Evolutionary conservation across 2,797 vertebrate genomes (phyloP), one percentile per base, ranked within the genome.

Genomic region (Triplophysa yarkandensis): DNA sequence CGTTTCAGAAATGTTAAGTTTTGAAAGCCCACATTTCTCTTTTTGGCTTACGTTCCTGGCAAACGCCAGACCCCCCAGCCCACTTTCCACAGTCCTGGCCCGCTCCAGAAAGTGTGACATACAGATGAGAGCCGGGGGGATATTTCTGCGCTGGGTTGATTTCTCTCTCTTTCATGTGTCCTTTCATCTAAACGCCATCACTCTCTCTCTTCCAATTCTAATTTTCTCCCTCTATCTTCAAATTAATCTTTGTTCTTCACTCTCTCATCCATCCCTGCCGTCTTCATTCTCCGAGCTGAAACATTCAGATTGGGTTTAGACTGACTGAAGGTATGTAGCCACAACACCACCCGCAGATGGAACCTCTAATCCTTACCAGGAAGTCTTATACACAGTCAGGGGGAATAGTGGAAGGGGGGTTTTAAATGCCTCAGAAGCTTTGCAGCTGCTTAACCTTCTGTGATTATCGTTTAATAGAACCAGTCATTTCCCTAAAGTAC

Each of bases 281-380:
- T 86, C 83, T 84, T 80, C 84, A 84, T 82, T 86, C 62, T 50
- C 34, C 11, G 32, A 57, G 50, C 48, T 74, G 80, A 76, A 83
- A 82, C 91, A 92, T 90, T 89, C 85, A 92, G 90, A 90, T 91
- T 92, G 89, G 85, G 80, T 90, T 89, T 88, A 88, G 88, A 88
- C 89, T 87, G 89, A 87, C 83, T 91, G 83, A 84, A 91, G 89
- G 88, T 91, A 90, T 89, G 91, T 84, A 90, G 91, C 88, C 90
- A 91, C 88, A 91, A 91, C 90, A 91, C 86, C 89, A 89, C 90
- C 90, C 88, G 89, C 81, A 88, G 84, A 83, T 84, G 86, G 86
- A 85, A 71, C 80, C 63, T 84, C 62, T 92, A 91, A 93, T 91
- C 92, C 88, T 65, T 79, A 72, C 80, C 80, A 44, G 84, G 72